A percentile compares a stretch with the other conserved stretches of the same genome.
Evolutionary conservation across 2,113 vertebrate species (phyloP).

Genomic region (Macquaria ambigua): DNA sequence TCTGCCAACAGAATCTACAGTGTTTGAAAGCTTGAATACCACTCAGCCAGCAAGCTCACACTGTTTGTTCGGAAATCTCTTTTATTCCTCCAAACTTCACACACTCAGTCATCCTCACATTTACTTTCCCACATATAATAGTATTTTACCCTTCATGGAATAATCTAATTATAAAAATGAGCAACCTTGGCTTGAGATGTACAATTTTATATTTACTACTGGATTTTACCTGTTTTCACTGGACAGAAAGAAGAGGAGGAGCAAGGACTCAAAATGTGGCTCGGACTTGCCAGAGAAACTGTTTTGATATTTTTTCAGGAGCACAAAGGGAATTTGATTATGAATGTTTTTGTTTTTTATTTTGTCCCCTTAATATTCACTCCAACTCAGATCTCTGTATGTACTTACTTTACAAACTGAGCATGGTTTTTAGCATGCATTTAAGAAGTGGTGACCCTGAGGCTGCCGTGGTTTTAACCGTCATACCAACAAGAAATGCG

Average conservation of each 20-base stretch:
- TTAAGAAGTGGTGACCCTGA: not conserved
- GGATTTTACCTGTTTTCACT: conserved; percentile 62
- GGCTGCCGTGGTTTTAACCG: conserved; percentile 13
- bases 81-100: not conserved
- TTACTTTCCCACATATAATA: not conserved
- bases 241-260: conserved; percentile 35
- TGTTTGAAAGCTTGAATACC: conserved; percentile 15
- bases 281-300: not conserved
- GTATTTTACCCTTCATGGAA: not conserved
- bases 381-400: not conserved
- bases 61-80: conserved; percentile 4
- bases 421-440: not conserved
- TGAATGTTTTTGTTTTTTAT: not conserved
- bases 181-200: conserved; percentile 25
- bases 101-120: not conserved
- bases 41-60: conserved; percentile 23
- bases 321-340: conserved; percentile 45
- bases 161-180: conserved; percentile 19
- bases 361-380: not conserved
- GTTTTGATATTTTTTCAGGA: conserved; percentile 7
- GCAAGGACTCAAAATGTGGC: not conserved
- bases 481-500: conserved; percentile 8
- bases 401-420: not conserved
- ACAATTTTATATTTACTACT: conserved; percentile 55
- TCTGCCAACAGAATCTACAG: conserved; percentile 9